These are phyloP conservation scores for Xanthostigma xanthostigma DNA, from an alignment of 2,888 invertebrate species.

Conservation along the genomic window DNA sequence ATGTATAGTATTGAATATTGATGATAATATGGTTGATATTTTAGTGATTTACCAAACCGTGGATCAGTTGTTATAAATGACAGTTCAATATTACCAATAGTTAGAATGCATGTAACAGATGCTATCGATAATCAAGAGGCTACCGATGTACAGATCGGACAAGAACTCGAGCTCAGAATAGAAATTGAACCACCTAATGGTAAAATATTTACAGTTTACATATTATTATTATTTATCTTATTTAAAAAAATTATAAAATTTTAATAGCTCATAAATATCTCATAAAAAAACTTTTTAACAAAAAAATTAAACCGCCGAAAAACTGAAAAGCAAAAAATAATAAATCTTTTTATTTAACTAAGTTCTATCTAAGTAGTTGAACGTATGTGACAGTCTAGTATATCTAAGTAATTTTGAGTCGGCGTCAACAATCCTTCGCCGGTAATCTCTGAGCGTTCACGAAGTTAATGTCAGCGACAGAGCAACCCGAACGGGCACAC, in stretches of 20 bases:
- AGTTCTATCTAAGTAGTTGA: too few relatives aligned
- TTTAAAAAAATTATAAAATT: conserved; percentile 3
- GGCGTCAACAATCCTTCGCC: too few relatives aligned
- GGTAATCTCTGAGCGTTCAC: too few relatives aligned
- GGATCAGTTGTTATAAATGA: conserved; percentile 35
- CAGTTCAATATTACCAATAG: conserved; percentile 31
- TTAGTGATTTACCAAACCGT: conserved; percentile 28
- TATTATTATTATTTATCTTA: neutral
- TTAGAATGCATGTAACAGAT: conserved; percentile 43
- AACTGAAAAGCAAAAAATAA: too few relatives aligned
- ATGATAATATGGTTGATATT: conserved; percentile 7
- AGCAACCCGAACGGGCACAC: too few relatives aligned
- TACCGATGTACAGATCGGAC: conserved; percentile 50
- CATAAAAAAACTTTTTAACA: too few relatives aligned
- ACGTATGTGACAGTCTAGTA: too few relatives aligned
- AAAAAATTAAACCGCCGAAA: too few relatives aligned
- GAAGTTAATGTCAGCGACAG: too few relatives aligned
- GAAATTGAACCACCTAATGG: conserved; percentile 39
- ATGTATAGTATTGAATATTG: too few relatives aligned
- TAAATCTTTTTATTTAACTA: too few relatives aligned
- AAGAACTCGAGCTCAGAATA: conserved; percentile 47
- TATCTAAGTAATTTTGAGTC: too few relatives aligned
- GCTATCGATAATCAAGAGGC: conserved; percentile 38
- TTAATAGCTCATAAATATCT: conserved; percentile 2
- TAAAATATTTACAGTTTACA: conserved; percentile 15